Conservation (phyloP, 1,140 invertebrate genomes). For the Spodoptera frugiperda region DNA sequence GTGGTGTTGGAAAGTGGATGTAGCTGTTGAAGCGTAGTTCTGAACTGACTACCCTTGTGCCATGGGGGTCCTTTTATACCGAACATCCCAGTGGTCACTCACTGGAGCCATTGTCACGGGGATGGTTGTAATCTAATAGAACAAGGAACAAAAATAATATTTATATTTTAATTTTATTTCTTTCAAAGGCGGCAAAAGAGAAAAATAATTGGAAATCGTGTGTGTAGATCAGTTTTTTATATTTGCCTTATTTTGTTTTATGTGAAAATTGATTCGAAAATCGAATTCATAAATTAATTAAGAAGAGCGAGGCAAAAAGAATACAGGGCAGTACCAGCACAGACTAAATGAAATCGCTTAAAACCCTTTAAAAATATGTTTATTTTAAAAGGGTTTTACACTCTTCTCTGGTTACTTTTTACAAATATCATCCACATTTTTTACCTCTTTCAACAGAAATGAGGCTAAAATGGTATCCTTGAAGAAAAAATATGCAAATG, state of each 20-base stretch:
- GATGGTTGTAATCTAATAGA: slow-evolving; percentile 46
- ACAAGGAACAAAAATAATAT: slow-evolving; percentile 11
- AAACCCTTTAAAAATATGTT: too few relatives aligned
- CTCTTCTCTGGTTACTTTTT: not conserved
- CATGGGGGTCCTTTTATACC: slow-evolving; percentile 70
- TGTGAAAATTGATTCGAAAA: too few relatives aligned
- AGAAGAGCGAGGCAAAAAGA: too few relatives aligned
- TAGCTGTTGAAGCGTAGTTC: slow-evolving; percentile 58
- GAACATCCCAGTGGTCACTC: slow-evolving; percentile 35
- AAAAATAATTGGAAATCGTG: too few relatives aligned
- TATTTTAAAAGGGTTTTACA: not conserved
- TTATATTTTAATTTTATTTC: not conserved
- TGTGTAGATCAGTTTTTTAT: too few relatives aligned
- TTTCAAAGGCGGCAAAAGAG: not conserved
- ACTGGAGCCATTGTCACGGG: not conserved
- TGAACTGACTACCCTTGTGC: slow-evolving; percentile 66
- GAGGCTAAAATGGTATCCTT: slow-evolving; percentile 28
- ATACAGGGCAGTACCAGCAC: too few relatives aligned
- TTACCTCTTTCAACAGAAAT: slow-evolving; percentile 26
- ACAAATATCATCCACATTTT: slow-evolving; percentile 9
- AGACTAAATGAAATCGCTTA: too few relatives aligned
- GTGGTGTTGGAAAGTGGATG: slow-evolving; percentile 47
- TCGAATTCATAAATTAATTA: too few relatives aligned
- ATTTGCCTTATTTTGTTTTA: too few relatives aligned
- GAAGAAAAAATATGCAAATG: slow-evolving; percentile 74